phyloP scores from a whole-genome alignment of 2,888 invertebrate genomes.

The Drosophila merina region DNA sequence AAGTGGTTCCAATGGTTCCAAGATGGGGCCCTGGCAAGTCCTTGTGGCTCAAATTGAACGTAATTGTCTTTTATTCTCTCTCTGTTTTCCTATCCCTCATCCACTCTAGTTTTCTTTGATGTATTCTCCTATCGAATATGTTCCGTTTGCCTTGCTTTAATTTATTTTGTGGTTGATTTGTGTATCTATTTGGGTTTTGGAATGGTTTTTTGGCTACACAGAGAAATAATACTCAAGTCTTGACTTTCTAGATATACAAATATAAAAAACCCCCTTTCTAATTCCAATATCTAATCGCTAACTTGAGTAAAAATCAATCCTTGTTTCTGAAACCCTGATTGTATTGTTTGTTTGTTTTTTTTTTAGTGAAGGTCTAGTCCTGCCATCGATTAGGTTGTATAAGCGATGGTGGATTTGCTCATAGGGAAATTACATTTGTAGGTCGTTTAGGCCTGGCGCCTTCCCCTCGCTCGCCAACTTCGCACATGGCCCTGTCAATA shows the following conservation, averaged over 20 bases:
- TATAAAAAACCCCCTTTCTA: no score
- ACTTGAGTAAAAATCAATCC: no score
- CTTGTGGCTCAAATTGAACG: constrained; percentile 59
- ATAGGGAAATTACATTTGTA: constrained; percentile 46
- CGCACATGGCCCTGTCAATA: constrained; percentile 41
- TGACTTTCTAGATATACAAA: no score
- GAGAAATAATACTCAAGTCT: background rate
- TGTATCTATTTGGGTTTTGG: constrained; percentile 39
- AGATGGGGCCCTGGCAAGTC: constrained; percentile 28
- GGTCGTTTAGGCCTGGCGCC: constrained; percentile 31
- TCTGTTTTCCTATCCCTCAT: background rate
- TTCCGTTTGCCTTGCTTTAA: constrained; percentile 31
- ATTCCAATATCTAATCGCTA: background rate
- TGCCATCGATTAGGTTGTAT: constrained; percentile 39
- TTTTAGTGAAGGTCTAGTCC: constrained; percentile 25
- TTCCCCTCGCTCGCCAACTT: background rate
- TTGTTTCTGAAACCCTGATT: no score
- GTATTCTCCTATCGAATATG: constrained; percentile 14
- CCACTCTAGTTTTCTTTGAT: constrained; percentile 28
- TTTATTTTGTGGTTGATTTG: constrained; percentile 54
- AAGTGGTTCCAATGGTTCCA: constrained; percentile 12
- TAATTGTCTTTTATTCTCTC: constrained; percentile 58
- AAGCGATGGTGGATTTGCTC: constrained; percentile 21
- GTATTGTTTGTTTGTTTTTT: background rate
- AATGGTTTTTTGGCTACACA: constrained; percentile 31